phyloP scores from a whole-genome alignment of 2,113 vertebrate species.

The Hipposideros armiger region DNA sequence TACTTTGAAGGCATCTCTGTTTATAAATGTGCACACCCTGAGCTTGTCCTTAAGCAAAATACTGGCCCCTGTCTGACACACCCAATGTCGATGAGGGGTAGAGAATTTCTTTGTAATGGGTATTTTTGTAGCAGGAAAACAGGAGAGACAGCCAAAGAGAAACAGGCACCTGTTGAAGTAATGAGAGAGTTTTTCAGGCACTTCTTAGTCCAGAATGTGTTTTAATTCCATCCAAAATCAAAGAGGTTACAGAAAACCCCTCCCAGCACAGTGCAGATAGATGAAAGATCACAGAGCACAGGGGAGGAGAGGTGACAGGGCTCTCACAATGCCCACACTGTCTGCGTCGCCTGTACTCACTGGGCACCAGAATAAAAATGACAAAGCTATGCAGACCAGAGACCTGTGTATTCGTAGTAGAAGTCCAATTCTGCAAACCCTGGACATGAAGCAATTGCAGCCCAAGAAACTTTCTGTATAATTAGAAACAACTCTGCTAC shows the following conservation, averaged over 20 bases:
- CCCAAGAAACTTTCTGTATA: background rate
- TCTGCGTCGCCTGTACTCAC: background rate
- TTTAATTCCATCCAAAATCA: conserved; percentile 9
- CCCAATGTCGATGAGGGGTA: background rate
- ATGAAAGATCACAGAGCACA: background rate
- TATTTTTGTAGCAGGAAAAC: background rate
- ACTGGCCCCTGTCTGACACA: background rate
- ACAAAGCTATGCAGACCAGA: background rate
- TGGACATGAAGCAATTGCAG: background rate
- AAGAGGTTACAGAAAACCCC: background rate
- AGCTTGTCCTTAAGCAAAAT: background rate
- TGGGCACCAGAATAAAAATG: background rate
- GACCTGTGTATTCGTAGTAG: background rate
- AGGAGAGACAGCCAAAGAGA: background rate
- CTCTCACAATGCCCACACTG: background rate
- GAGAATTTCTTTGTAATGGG: background rate
- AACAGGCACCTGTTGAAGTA: background rate
- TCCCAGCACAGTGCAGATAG: background rate
- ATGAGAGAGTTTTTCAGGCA: background rate
- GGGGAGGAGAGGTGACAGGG: background rate
- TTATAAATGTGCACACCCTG: background rate
- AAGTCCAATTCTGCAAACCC: background rate
- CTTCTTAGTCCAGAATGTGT: background rate
- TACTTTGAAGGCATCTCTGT: background rate
- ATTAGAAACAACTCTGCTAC: background rate